Evolutionary conservation across 2,888 invertebrate species (phyloP).

Genomic region (Desoria tigrina): DNA sequence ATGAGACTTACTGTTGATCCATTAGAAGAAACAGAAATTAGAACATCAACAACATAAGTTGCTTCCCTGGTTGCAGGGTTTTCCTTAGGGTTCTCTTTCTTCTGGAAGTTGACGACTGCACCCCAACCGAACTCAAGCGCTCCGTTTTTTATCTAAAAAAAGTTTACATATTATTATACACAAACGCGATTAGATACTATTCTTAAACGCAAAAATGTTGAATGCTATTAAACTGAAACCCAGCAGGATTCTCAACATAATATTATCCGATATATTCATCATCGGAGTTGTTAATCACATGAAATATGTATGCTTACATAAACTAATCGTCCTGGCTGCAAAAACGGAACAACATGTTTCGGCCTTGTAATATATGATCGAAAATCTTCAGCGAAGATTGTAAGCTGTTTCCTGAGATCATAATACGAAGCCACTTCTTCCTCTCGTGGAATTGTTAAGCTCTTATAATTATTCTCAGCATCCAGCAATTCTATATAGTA

Average conservation of each 20-base stretch:
- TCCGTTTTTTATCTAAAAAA: constrained; percentile 71
- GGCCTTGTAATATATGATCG: constrained; percentile 78
- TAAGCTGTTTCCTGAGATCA: constrained; percentile 78
- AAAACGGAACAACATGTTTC: constrained; percentile 80
- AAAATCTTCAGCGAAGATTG: constrained; percentile 72
- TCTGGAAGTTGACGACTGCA: constrained; percentile 87
- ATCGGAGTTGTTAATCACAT: too few relatives aligned
- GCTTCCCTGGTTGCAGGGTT: constrained; percentile 48
- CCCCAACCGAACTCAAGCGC: constrained; percentile 94
- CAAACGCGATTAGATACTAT: too few relatives aligned
- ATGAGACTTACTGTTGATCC: too few relatives aligned
- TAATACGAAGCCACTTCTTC: constrained; percentile 77
- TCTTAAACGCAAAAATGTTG: too few relatives aligned
- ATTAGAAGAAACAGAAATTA: constrained; percentile 68
- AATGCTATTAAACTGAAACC: too few relatives aligned
- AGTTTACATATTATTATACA: too few relatives aligned
- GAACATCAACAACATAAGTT: constrained; percentile 74
- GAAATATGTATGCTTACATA: constrained; percentile 76
- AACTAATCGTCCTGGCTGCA: constrained; percentile 90
- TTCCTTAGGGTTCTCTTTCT: constrained; percentile 61
- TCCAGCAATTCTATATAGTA: constrained; percentile 65
- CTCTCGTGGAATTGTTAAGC: constrained; percentile 71
- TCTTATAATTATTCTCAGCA: constrained; percentile 68
- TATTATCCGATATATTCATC: too few relatives aligned
- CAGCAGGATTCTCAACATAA: too few relatives aligned